Conservation (phyloP, 53 echinoderm and acorn worm genomes). For the Glandiceps talaboti region DNA sequence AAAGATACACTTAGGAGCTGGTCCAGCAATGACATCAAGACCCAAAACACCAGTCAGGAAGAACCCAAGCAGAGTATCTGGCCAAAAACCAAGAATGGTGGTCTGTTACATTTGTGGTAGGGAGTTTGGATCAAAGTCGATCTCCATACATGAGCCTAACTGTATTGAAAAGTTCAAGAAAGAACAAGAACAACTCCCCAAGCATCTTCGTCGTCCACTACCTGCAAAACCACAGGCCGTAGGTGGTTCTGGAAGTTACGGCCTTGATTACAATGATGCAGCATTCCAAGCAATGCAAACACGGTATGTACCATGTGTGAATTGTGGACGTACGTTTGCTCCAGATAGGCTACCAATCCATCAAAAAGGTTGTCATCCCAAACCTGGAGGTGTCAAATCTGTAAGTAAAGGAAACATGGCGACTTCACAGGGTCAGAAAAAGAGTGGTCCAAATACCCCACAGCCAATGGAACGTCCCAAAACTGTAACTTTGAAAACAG, state of each 20-base stretch:
- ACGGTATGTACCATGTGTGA: constrained; percentile 65
- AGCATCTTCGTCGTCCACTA: constrained; percentile 47
- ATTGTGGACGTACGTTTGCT: constrained; percentile 86
- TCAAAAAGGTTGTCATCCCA: constrained; percentile 43
- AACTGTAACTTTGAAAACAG: neutral
- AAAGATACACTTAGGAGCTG: neutral
- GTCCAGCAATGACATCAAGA: neutral
- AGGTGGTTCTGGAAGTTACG: neutral
- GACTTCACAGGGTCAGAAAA: neutral
- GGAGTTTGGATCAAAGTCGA: constrained; percentile 90
- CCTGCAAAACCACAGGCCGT: constrained; percentile 57
- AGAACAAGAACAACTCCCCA: constrained; percentile 69
- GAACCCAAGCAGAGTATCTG: neutral
- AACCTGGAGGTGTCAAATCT: neutral
- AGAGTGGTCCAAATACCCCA: neutral
- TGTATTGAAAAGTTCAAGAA: constrained; percentile 88
- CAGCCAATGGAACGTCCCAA: neutral
- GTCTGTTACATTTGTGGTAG: constrained; percentile 97
- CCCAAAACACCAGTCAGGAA: neutral
- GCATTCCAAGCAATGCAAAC: constrained; percentile 61
- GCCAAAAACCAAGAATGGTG: constrained; percentile 37
- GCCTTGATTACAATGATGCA: constrained; percentile 54
- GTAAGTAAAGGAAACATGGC: neutral
- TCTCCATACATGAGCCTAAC: constrained; percentile 92
- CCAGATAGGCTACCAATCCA: constrained; percentile 85